Base-by-base conservation (phyloP, 2,888 invertebrate genomes). In the Scrobipalpa costella region DNA sequence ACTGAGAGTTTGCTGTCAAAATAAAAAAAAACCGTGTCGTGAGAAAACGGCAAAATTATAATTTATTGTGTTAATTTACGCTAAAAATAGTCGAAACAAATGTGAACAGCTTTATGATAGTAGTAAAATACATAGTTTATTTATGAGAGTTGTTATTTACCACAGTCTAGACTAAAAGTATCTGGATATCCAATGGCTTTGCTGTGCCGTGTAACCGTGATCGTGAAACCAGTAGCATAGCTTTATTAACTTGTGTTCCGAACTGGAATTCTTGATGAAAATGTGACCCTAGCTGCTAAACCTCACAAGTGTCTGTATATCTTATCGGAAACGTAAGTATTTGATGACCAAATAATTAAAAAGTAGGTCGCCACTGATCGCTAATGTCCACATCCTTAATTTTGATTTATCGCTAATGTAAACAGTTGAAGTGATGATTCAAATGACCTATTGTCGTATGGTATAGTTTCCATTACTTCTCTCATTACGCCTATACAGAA, bases 61-160 rank as follows among this genome's bases (percentile, higher is more conserved):
- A 57, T 27, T 9, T 15, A 61, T 62, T 64, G 62, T 57, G 57
- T 33, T 61, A 61, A 33, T 55, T 61, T 49, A 36, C 15, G 44
- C 9, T 52, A 2, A 40, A 40, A 40, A 40, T 40, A 40, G 40
- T n/a, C 40, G 40, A 40, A 3, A 40, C 40, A 40, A 3, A 40
- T 40, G 40, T 40, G 40, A 40, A 40, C 11, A 40, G 2, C 2
- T 11, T 40, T 1, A 13, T 40, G 11, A 1, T 40, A 40, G 13
- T 13, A 13, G n/a, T 40, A 11, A 11, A 40, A 13, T 2, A 11
- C 13, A 40, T 40, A n/a, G 11, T 1, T n/a, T 13, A 7, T 40
- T 38, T 38, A 7, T 38, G 38, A 38, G 38, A 6, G 40, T n/a
- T 40, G 11, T 6, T 13, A 40, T 40, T 40, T 40, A 3, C n/a